Evolutionary conservation across 2,797 vertebrate species (phyloP).

Genomic region (Xenopus petersii): DNA sequence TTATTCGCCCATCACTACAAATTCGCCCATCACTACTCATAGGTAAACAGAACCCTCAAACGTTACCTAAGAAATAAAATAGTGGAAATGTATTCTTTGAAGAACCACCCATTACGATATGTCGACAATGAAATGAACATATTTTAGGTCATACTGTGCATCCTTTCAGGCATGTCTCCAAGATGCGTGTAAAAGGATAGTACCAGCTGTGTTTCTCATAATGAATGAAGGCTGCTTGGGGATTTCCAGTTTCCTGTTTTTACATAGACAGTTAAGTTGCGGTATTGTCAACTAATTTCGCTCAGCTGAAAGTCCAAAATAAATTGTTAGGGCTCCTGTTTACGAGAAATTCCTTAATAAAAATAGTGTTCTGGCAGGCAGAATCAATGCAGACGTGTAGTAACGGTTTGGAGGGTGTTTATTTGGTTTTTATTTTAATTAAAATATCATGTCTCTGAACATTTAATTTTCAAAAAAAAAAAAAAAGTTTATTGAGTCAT

Average conservation of each 20-base stretch:
- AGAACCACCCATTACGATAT: constrained; percentile 62
- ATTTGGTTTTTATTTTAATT: constrained; percentile 5
- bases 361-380: constrained; percentile 26
- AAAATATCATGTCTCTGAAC: neutral
- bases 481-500: neutral
- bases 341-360: constrained; percentile 38
- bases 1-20: neutral
- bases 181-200: constrained; percentile 61
- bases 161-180: constrained; percentile 68
- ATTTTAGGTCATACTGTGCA: constrained; percentile 62
- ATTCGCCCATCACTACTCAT: neutral
- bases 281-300: constrained; percentile 70
- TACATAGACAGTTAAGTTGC: constrained; percentile 69
- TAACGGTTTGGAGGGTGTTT: constrained; percentile 2
- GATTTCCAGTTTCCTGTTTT: constrained; percentile 79
- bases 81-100: constrained; percentile 63
- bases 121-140: constrained; percentile 34
- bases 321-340: constrained; percentile 68
- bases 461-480: no score
- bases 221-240: constrained; percentile 73
- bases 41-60: neutral
- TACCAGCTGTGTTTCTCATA: constrained; percentile 77
- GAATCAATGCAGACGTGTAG: neutral
- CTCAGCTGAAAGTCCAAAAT: constrained; percentile 69
- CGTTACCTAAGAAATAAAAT: constrained; percentile 56